Conservation (phyloP, 2,797 vertebrate genomes). For the Sandelia bainsii region DNA sequence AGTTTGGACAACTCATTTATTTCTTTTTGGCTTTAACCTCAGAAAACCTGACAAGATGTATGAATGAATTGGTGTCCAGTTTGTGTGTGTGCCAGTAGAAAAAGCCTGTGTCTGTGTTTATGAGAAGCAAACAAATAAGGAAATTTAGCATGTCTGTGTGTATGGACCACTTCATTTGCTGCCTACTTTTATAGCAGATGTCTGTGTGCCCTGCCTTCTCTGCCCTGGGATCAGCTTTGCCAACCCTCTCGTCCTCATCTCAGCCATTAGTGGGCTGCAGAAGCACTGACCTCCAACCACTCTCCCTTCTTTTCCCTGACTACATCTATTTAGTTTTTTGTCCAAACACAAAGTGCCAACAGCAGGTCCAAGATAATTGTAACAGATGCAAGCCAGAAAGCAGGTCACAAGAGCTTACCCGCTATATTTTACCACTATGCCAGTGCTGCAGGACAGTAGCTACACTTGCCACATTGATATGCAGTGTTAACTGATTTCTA, state of each 20-base stretch:
- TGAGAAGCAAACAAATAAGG: slow-evolving; percentile 4
- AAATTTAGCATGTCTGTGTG: neutral
- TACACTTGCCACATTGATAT: slow-evolving; percentile 27
- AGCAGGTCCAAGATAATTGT: slow-evolving; percentile 24
- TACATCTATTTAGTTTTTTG: slow-evolving; percentile 1
- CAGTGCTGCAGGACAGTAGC: slow-evolving; percentile 30
- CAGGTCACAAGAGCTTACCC: slow-evolving; percentile 24
- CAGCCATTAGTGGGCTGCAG: slow-evolving; percentile 15
- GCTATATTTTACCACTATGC: slow-evolving; percentile 43
- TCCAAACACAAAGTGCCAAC: slow-evolving; percentile 12
- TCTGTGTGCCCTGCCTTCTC: slow-evolving; percentile 3
- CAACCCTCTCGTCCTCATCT: slow-evolving; percentile 10
- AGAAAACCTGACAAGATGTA: neutral
- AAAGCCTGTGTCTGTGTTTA: neutral
- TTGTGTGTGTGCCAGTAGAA: neutral
- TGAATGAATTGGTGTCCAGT: slow-evolving; percentile 7
- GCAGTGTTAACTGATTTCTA: slow-evolving; percentile 62
- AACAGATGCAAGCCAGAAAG: slow-evolving; percentile 24
- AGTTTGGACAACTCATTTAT: slow-evolving; percentile 12
- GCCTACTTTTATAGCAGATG: slow-evolving; percentile 7
- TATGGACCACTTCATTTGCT: neutral
- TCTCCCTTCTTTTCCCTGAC: slow-evolving; percentile 19
- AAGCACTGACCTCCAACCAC: slow-evolving; percentile 25
- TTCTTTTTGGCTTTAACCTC: slow-evolving; percentile 4
- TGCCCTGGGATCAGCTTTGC: slow-evolving; percentile 23